phyloP scores from a whole-genome alignment of 2,888 invertebrate species.

The Oeneis ivallda region DNA sequence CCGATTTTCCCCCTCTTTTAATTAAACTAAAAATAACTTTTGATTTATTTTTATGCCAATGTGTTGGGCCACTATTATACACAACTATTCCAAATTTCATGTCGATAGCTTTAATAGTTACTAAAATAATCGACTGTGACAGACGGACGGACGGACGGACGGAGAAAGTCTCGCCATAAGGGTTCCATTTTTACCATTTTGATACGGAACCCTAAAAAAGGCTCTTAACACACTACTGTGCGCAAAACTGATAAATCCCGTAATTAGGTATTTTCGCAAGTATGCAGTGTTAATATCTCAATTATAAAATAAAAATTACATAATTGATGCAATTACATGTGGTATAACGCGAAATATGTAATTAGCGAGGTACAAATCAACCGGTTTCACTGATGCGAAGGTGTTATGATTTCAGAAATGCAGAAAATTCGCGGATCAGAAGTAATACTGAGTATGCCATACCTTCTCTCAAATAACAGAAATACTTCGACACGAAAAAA shows the following conservation, averaged over 20 bases:
- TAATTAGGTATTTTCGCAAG: not conserved
- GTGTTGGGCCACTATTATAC: too few species aligned
- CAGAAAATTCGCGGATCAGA: slow-evolving; percentile 13
- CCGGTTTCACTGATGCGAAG: slow-evolving; percentile 21
- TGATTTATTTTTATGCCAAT: too few species aligned
- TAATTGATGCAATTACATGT: slow-evolving; percentile 7
- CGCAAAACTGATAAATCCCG: not conserved
- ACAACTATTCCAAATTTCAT: too few species aligned
- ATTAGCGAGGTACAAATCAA: slow-evolving; percentile 22
- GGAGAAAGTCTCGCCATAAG: too few species aligned
- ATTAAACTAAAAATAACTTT: too few species aligned
- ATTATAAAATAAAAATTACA: not conserved
- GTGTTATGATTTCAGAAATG: slow-evolving; percentile 28
- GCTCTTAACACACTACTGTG: too few species aligned
- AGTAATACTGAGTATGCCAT: not conserved
- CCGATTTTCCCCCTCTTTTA: too few species aligned
- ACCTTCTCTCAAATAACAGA: not conserved
- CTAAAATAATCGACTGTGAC: too few species aligned
- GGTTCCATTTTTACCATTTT: too few species aligned
- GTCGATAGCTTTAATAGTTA: too few species aligned
- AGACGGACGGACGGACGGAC: too few species aligned
- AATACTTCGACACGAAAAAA: slow-evolving; percentile 4
- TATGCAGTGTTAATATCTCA: slow-evolving; percentile 6
- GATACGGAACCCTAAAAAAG: too few species aligned
- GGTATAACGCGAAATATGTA: slow-evolving; percentile 24